Evolutionary conservation across 2,888 invertebrate genomes (phyloP), one percentile per base, ranked within the genome.

Genomic region (Bimastos eiseni): DNA sequence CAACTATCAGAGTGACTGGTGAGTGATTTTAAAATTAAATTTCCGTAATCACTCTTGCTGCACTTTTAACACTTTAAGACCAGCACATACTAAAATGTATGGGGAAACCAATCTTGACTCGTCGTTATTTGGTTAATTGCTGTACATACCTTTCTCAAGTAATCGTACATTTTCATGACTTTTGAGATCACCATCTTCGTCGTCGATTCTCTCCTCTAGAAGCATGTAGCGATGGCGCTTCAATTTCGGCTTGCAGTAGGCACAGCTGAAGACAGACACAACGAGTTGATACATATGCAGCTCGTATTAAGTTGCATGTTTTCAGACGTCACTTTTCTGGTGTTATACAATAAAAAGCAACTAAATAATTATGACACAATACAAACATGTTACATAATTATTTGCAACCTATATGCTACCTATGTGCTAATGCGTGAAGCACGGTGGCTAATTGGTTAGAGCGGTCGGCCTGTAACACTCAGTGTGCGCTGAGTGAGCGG

Each of bases 211-310:
- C 33, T 41, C 36, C n/a, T 84, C 90, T 21, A 90, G 90, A 33
- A 83, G 83, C 38, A 38, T 44, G 49, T 91, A 91, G 19, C 91
- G 83, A 34, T 90, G 89, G 36, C 91, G 37, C 89, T 91, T 91
- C 38, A 84, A 30, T n/a, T 89, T 91, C 34, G 90, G 90, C 38
- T 84, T 83, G 84, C 84, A 90, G 33, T 84, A 38, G n/a, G 84
- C 33, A 84, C 90, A 90, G 13, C 90, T 89, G 89, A 41, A 41
- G 13, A 89, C 19, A 11, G 70, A 70, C 30, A n/a, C n/a, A 34
- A 34, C 8, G 13, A n/a, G 70, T 70, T 11, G 0, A 70, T n/a
- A 11, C 30, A 70, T n/a, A 70, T 70, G 30, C 70, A 70, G 8
- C 30, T 70, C n/a, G 11, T 70, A 30, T 55, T 70, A 70, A n/a